phyloP scores from a whole-genome alignment of 64 coral and sea anemone species.

The Platygyra sinensis region DNA sequence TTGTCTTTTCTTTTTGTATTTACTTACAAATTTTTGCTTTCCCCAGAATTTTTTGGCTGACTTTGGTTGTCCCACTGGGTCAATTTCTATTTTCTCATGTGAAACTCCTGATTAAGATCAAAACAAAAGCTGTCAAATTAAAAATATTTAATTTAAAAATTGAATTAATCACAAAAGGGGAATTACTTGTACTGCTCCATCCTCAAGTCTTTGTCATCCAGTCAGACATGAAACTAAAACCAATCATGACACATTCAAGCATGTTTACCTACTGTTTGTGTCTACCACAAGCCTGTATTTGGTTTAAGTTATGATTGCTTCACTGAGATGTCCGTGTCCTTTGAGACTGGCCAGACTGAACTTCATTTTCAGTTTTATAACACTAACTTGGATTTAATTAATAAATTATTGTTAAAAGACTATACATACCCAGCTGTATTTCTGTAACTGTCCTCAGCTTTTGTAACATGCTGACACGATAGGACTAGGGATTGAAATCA shows the following conservation, averaged over 20 bases:
- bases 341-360: too few relatives aligned
- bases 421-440: constrained; percentile 50
- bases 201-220: too few relatives aligned
- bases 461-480: constrained; percentile 56
- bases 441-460: constrained; percentile 62
- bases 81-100: constrained; percentile 78
- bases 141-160: neutral
- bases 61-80: constrained; percentile 68
- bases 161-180: neutral
- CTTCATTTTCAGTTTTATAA: too few relatives aligned
- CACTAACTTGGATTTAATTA: too few relatives aligned
- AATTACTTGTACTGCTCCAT: neutral
- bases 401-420: too few relatives aligned
- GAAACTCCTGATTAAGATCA: constrained; percentile 67
- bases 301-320: too few relatives aligned
- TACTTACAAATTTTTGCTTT: constrained; percentile 88
- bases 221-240: too few relatives aligned
- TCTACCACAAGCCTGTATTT: too few relatives aligned
- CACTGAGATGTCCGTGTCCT: too few relatives aligned
- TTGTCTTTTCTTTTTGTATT: too few relatives aligned
- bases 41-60: constrained; percentile 67
- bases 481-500: constrained; percentile 31
- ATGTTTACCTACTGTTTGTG: too few relatives aligned
- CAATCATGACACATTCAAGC: too few relatives aligned
- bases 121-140: neutral